Evolutionary conservation across 2,888 invertebrate species (phyloP).

Genomic region (Pasiphila rectangulata): DNA sequence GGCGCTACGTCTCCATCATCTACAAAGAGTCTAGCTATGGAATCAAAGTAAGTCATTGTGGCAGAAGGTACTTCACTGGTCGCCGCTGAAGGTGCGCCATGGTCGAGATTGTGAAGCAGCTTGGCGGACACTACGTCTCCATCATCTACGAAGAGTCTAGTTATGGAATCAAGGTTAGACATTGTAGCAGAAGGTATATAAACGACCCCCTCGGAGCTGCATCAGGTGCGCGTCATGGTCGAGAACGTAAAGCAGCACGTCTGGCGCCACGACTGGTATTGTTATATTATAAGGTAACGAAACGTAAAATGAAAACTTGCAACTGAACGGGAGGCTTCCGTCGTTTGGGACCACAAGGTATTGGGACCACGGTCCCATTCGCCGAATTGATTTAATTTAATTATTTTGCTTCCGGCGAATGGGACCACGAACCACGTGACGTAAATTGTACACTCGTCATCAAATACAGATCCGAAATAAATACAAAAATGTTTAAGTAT

Average conservation of each 20-base stretch:
- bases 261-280: slow-evolving; percentile 97
- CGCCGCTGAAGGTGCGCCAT: slow-evolving; percentile 97
- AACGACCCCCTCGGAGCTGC: slow-evolving; percentile 97
- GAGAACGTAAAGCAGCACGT: slow-evolving; percentile 92
- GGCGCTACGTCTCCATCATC: slow-evolving; percentile 97
- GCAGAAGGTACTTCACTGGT: too few relatives aligned
- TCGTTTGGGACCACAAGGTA: too few relatives aligned
- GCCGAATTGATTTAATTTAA: too few relatives aligned
- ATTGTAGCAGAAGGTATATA: too few relatives aligned
- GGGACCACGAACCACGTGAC: slow-evolving; percentile 1
- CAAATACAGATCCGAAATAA: too few relatives aligned
- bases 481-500: too few relatives aligned
- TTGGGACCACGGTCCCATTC: too few relatives aligned
- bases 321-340: too few relatives aligned
- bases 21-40: slow-evolving; percentile 98
- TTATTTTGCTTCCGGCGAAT: too few relatives aligned
- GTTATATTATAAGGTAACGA: too few relatives aligned
- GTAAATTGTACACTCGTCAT: too few relatives aligned
- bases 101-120: slow-evolving; percentile 93
- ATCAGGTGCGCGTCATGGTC: slow-evolving; percentile 97
- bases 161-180: slow-evolving; percentile 93
- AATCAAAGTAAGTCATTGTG: slow-evolving; percentile 92
- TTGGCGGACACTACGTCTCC: slow-evolving; percentile 96
- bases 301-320: too few relatives aligned
- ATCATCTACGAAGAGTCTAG: slow-evolving; percentile 98